Percentiles rank a stretch among this genome's conserved stretches.
These are phyloP conservation scores for Cercopithecus mona DNA, from an alignment of 2,113 vertebrate genomes.

Conservation along the genomic window DNA sequence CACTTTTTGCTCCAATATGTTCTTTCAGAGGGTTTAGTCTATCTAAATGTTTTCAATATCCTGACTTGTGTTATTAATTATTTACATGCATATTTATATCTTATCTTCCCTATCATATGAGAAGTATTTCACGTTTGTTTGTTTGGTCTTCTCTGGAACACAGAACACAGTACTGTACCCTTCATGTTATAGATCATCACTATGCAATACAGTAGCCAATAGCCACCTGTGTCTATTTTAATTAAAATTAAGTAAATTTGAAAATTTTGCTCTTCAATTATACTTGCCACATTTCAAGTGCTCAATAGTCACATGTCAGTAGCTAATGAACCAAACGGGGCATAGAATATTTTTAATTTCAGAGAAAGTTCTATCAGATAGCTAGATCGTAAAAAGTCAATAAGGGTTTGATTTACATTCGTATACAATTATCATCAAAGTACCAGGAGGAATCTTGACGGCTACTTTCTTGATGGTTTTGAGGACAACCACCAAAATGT, in stretches of 20 bases:
- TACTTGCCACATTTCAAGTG: not conserved
- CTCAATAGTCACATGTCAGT: not conserved
- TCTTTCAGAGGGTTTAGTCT: not conserved
- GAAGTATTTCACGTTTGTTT: not conserved
- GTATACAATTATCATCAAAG: not conserved
- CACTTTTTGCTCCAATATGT: not conserved
- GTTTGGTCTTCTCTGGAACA: not conserved
- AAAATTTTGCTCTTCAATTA: not conserved
- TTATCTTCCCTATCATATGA: not conserved
- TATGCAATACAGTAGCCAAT: not conserved
- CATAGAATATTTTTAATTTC: not conserved
- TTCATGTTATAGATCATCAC: not conserved
- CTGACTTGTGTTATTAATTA: not conserved
- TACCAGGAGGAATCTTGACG: not conserved
- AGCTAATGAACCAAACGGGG: not conserved
- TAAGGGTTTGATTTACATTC: not conserved
- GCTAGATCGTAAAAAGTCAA: not conserved
- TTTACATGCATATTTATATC: not conserved
- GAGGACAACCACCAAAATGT: not conserved
- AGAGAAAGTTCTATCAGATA: not conserved
- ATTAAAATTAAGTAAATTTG: not conserved
- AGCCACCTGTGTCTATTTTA: not conserved
- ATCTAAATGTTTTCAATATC: not conserved
- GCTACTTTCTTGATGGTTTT: not conserved
- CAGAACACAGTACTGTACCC: not conserved